Evolutionary conservation across 2,113 vertebrate species (phyloP).

Genomic region (Rhadina sibilatrix): DNA sequence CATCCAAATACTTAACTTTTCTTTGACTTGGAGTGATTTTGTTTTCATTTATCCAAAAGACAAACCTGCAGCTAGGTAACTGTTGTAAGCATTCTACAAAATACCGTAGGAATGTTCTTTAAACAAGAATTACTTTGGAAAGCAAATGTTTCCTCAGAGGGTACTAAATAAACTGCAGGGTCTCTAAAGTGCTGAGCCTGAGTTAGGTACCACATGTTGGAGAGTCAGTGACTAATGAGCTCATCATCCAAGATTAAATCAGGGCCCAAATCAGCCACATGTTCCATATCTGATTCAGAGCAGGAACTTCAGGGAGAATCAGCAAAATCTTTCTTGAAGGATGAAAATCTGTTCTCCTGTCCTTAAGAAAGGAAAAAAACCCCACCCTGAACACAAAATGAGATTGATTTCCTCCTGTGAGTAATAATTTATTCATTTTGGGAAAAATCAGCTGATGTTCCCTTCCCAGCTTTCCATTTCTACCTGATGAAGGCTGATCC

Average conservation of each 20-base stretch:
- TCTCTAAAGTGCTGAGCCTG: conserved; percentile 7
- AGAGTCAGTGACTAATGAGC: conserved; percentile 50
- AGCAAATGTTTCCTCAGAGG: conserved; percentile 10
- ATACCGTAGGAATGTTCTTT: not conserved
- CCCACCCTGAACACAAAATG: not conserved
- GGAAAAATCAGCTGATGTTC: not conserved
- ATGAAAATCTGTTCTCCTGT: conserved; percentile 18
- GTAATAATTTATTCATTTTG: not conserved
- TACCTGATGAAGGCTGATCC: not conserved
- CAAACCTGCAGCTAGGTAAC: not conserved
- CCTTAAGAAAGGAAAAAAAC: not conserved
- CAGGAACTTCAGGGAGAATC: not conserved
- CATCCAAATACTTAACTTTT: conserved; percentile 9
- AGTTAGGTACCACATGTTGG: conserved; percentile 38
- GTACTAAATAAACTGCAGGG: not conserved
- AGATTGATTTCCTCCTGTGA: not conserved
- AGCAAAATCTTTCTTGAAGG: not conserved
- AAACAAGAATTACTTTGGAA: not conserved
- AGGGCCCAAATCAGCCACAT: conserved; percentile 20
- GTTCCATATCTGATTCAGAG: conserved; percentile 34
- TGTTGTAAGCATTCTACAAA: not conserved
- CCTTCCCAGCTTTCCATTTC: not conserved
- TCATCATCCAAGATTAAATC: conserved; percentile 48
- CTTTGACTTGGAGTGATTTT: not conserved
- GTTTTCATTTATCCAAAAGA: not conserved